These are phyloP conservation scores for Heteractis magnifica DNA, from an alignment of 92 coral and sea anemone genomes.

Conservation along the genomic window DNA sequence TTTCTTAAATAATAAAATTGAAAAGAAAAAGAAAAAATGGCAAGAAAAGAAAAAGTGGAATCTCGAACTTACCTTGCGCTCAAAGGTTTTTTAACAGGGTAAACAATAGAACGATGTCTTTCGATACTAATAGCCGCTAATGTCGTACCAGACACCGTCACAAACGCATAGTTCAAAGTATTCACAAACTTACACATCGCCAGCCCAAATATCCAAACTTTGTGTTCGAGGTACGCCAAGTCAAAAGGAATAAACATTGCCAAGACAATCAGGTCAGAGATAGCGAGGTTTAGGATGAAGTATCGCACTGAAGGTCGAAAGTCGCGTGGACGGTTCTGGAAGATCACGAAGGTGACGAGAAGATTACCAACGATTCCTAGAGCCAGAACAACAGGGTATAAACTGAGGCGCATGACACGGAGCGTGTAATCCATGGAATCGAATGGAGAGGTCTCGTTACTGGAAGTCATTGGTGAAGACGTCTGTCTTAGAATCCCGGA, in stretches of 20 bases:
- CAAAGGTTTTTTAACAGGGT: slow-evolving; percentile 38
- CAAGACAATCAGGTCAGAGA: slow-evolving; percentile 37
- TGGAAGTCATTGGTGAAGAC: slow-evolving; percentile 14
- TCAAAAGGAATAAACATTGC: slow-evolving; percentile 45
- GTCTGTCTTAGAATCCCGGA: not conserved
- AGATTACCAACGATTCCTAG: slow-evolving; percentile 34
- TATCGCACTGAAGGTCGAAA: slow-evolving; percentile 29
- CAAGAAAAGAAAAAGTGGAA: not conserved
- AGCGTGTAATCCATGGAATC: slow-evolving; percentile 28
- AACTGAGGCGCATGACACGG: slow-evolving; percentile 34
- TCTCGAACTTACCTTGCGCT: slow-evolving; percentile 14
- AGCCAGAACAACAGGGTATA: slow-evolving; percentile 23
- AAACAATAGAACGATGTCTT: slow-evolving; percentile 41
- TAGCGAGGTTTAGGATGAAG: slow-evolving; percentile 39
- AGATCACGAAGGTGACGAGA: slow-evolving; percentile 17
- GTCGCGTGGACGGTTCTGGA: slow-evolving; percentile 16
- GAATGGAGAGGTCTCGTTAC: slow-evolving; percentile 5
- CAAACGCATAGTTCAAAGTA: slow-evolving; percentile 43
- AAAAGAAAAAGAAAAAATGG: not conserved
- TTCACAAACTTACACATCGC: slow-evolving; percentile 40
- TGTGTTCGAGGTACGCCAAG: slow-evolving; percentile 33
- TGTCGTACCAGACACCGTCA: slow-evolving; percentile 43
- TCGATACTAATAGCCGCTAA: slow-evolving; percentile 43
- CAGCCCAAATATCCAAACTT: slow-evolving; percentile 41
- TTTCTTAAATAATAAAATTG: not conserved